These are phyloP conservation scores for Amphilophus citrinellus DNA, from an alignment of 2,113 vertebrate species.

Conservation along the genomic window DNA sequence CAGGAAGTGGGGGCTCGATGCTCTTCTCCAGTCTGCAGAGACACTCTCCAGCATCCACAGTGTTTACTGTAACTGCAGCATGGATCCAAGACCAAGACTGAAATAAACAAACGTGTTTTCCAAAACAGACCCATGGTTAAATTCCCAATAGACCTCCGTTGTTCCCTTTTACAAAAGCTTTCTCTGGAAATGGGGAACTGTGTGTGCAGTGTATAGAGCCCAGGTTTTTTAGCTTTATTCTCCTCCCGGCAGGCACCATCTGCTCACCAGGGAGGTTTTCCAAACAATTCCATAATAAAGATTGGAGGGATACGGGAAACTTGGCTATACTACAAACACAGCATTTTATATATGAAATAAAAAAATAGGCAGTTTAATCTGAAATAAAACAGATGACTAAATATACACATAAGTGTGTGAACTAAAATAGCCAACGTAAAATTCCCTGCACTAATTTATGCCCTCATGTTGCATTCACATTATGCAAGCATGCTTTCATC, in stretches of 20 bases:
- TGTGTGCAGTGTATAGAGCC: conserved; percentile 45
- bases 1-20: conserved; percentile 22
- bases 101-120: conserved; percentile 68
- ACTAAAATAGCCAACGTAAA: background rate
- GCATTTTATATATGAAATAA: conserved; percentile 13
- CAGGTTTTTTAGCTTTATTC: conserved; percentile 69
- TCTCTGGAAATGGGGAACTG: conserved; percentile 51
- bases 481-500: background rate
- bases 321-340: conserved; percentile 56
- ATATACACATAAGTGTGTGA: background rate
- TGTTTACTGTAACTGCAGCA: conserved; percentile 43
- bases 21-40: conserved; percentile 37
- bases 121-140: conserved; percentile 61
- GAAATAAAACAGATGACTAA: conserved; percentile 2
- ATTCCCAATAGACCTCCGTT: conserved; percentile 63
- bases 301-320: conserved; percentile 43
- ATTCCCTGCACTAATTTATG: background rate
- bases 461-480: background rate
- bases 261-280: conserved; percentile 76
- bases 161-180: conserved; percentile 64
- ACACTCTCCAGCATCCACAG: conserved; percentile 34
- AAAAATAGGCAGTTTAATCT: conserved; percentile 16
- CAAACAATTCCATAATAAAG: conserved; percentile 74
- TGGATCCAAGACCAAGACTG: conserved; percentile 51
- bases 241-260: conserved; percentile 79